Conservation (phyloP, 2,797 vertebrate species). For the Ciconia nigra region DNA sequence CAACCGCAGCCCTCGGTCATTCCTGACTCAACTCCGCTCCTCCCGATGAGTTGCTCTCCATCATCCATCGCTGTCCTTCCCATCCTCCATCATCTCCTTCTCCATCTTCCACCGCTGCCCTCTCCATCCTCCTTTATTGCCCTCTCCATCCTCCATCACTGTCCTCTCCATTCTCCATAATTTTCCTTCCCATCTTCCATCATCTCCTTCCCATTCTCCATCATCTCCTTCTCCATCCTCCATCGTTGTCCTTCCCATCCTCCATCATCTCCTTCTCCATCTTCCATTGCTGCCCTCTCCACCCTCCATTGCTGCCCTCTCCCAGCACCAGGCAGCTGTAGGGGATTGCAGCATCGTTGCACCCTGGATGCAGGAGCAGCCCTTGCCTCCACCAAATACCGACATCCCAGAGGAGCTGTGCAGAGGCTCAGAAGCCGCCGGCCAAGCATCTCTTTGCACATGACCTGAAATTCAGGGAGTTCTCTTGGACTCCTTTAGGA, state of each 20-base stretch:
- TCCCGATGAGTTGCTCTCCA: background rate
- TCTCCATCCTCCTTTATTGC: too few relatives aligned
- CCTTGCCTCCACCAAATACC: background rate
- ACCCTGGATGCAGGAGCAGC: background rate
- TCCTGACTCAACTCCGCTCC: background rate
- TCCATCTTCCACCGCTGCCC: too few relatives aligned
- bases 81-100: background rate
- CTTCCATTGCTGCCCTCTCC: background rate
- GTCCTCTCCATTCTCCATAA: too few relatives aligned
- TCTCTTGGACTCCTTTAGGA: background rate
- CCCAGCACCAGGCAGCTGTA: background rate
- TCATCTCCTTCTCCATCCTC: background rate
- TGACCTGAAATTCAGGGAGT: constrained; percentile 5
- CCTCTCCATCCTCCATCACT: too few relatives aligned
- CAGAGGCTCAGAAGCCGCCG: background rate
- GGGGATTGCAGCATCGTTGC: background rate
- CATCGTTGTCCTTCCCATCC: rapidly evolving
- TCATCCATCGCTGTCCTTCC: background rate
- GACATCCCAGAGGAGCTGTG: rapidly evolving
- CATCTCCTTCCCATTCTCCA: background rate
- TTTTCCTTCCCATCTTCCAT: background rate
- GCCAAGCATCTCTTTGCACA: background rate
- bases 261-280: background rate
- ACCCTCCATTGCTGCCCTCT: background rate
- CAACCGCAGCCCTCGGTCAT: background rate